phyloP scores from a whole-genome alignment of 2,113 vertebrate species.

The Herpetotheres cachinnans region DNA sequence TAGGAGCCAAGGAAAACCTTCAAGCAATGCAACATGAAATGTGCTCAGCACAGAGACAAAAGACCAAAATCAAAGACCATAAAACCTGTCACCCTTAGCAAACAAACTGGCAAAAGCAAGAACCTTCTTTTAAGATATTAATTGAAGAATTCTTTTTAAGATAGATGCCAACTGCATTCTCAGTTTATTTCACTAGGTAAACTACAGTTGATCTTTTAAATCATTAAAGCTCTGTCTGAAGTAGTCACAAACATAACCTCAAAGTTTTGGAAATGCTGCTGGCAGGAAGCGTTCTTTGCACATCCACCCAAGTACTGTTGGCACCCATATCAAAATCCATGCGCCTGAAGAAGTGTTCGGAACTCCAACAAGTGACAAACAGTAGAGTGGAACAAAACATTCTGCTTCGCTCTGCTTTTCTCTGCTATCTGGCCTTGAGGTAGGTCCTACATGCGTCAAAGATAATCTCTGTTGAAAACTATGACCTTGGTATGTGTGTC shows the following conservation, averaged over 20 bases:
- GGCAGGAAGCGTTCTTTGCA: not conserved
- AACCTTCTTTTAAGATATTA: not conserved
- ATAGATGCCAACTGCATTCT: not conserved
- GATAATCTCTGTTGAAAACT: not conserved
- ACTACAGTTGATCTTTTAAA: not conserved
- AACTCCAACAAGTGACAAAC: not conserved
- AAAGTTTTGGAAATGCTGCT: not conserved
- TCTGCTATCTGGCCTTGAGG: not conserved
- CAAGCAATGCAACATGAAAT: not conserved
- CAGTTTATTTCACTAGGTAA: not conserved
- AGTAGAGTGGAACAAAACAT: not conserved
- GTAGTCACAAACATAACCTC: not conserved
- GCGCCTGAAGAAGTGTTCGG: accelerated
- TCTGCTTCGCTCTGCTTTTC: not conserved
- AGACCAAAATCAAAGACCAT: not conserved
- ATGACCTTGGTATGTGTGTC: not conserved
- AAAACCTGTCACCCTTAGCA: not conserved
- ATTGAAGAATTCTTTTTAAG: not conserved
- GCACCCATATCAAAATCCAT: not conserved
- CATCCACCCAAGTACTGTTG: not conserved
- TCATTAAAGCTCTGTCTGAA: not conserved
- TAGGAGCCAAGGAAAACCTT: not conserved
- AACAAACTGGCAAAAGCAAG: not conserved
- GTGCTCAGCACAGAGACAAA: not conserved
- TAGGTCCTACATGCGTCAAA: not conserved